Percentiles rank a stretch among this genome's conserved stretches.
Conservation (phyloP, 2,797 vertebrate genomes). For the Scyliorhinus canicula region DNA sequence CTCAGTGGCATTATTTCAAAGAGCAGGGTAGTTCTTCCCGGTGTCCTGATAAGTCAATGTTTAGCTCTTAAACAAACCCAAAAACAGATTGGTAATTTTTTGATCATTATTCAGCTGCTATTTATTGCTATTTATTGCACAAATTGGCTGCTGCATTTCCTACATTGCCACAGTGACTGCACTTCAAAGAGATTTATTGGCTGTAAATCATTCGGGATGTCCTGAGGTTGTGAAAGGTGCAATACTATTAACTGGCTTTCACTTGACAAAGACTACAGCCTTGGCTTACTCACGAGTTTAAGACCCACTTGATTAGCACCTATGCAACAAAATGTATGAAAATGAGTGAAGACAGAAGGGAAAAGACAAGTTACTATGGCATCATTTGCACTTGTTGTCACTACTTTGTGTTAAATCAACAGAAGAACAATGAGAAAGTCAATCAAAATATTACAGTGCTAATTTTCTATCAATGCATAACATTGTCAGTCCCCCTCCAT, state of each 20-base stretch:
- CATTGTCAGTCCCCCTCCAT: background rate
- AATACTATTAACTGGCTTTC: background rate
- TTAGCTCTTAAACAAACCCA: background rate
- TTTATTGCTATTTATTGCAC: too few species aligned
- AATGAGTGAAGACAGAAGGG: background rate
- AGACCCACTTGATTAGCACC: background rate
- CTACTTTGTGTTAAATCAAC: background rate
- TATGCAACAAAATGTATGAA: background rate
- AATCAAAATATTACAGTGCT: background rate
- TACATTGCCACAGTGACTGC: background rate
- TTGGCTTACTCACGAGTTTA: background rate
- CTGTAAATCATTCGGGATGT: too few species aligned
- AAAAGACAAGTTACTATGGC: background rate
- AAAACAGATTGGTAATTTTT: background rate
- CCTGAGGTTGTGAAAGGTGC: too few species aligned
- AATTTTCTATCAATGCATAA: background rate
- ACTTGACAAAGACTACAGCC: background rate
- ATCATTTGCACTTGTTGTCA: background rate
- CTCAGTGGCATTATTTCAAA: background rate
- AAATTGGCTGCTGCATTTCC: background rate
- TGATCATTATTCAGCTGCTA: background rate
- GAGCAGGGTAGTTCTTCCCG: background rate
- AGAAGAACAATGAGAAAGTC: background rate
- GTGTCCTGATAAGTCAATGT: background rate
- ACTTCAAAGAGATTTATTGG: background rate